Percentiles rank a stretch among this genome's conserved stretches.
Conservation (phyloP, 2,113 vertebrate genomes). For the Ctenomys sociabilis region DNA sequence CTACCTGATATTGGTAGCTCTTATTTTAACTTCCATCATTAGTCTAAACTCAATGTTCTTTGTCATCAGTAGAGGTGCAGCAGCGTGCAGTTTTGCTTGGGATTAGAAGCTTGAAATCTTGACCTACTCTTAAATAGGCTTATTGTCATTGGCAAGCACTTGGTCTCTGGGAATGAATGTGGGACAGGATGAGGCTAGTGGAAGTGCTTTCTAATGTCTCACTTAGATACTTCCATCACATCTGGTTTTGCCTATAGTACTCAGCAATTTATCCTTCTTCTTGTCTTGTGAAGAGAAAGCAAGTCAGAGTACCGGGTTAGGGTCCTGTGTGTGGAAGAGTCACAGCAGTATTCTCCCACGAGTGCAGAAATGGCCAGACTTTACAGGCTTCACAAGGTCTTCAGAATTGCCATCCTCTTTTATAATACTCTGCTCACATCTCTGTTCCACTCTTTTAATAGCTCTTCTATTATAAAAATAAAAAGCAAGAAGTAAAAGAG, state of each 20-base stretch:
- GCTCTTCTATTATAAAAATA: not conserved
- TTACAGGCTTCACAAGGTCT: not conserved
- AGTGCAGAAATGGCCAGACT: rapidly evolving
- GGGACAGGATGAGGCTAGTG: not conserved
- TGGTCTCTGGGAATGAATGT: not conserved
- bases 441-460: not conserved
- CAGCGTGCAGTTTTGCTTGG: not conserved
- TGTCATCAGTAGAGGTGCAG: not conserved
- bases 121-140: not conserved
- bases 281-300: not conserved
- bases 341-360: not conserved
- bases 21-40: not conserved
- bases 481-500: not conserved
- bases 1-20: not conserved
- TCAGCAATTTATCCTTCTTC: not conserved
- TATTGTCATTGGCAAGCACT: not conserved
- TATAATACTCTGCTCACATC: not conserved
- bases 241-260: not conserved
- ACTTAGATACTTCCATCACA: not conserved
- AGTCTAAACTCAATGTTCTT: not conserved
- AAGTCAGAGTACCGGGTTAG: not conserved
- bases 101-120: not conserved
- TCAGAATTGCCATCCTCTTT: not conserved
- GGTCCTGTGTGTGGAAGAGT: not conserved
- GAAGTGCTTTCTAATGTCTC: not conserved